Base-by-base conservation (phyloP, 2,113 vertebrate species). In the Saguinus midas region DNA sequence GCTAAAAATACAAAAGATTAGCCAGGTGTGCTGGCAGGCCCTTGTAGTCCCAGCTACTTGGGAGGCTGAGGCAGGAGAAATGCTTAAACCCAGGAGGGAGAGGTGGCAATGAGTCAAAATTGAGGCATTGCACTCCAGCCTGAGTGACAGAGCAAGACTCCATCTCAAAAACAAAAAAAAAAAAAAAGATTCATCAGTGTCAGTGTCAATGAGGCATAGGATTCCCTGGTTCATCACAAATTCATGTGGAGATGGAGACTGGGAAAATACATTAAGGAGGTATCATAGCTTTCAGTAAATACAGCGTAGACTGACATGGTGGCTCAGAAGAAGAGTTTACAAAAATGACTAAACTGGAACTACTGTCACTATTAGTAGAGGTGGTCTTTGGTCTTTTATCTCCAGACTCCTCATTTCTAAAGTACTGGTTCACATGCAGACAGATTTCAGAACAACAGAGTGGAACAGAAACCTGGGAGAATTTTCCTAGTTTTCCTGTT, bases 201-300 rank as follows among this genome's bases (percentile, higher is more conserved):
- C 52, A 0, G 0, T 66, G n/a, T 90, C 52, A 66, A 61, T 57
- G 73, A 86, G 43, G 21, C 79, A 29, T n/a, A 48, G 83, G 21
- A 55, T 61, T 94, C 61, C 40, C 40, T 84, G 66, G 29, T n/a
- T 61, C 79, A 21, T 29, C 55, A 20, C 45, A 90, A 64, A 93
- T 32, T 40, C 50, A 3, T 10, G 13, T 94, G 79, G 58, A 16
- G 35, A 50, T 48, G 20, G 25, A 79, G 78, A 66, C 9, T 80
- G 27, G 29, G 58, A 45, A 91, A 32, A 27, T n/a, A 70, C 70
- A 61, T 72, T 48, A 35, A 50, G 16, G 43, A 50, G 16, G 81
- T 14, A 4, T 48, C 50, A 85, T 82, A n/a, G 43, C 43, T 81
- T 85, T 96, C 23, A 16, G 58, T 73, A 37, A 80, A 29, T 10